Base-by-base conservation (phyloP, 2,113 vertebrate species). In the Malurus melanocephalus region DNA sequence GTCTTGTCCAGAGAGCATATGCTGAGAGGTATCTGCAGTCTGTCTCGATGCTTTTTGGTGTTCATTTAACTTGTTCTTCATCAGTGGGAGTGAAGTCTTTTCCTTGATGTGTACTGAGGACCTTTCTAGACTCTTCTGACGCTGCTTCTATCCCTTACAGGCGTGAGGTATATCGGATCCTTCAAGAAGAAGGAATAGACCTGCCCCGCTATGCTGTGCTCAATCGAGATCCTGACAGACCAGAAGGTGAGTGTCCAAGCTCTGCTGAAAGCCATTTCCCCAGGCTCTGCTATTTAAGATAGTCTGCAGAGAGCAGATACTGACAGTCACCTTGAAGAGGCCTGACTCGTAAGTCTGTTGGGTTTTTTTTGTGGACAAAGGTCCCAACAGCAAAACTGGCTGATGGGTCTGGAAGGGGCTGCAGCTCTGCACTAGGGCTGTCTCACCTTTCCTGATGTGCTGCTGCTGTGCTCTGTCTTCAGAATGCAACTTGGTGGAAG, bases 121-220 rank as follows among this genome's bases (percentile, higher is more conserved):
- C 49, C 11, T 74, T 60, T 60, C n/a, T 74, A n/a, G 28, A 18
- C 15, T 59, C 23, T 73, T 65, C 61, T 78, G 60, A 28, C 38
- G 5, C 27, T 24, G 10, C 40, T 78, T 66, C 16, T 90, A 40
- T 94, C 64, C 80, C 87, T 74, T 74, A 8, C 95, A 99, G 99
- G 97, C 98, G 99, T 87, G 99, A 99, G 93, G 99, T 99, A 43
- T 99, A 99, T 95, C 98, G 99, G 52, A 99, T 99, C 94, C 97
- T 99, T 76, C 98, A 99, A 85, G 98, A 99, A 56, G 99, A 99
- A 49, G 99, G 99, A 40, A 99, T 99, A 52, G 99, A 99, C 95
- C 96, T 99, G 51, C 99, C 99, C 21, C 98, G 99, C 80, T 99
- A 99, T 21, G 98, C 98, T 72, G 98, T 99, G 84, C 97, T 99